phyloP scores from a whole-genome alignment of 2,888 invertebrate species.

The Tachina lurida region DNA sequence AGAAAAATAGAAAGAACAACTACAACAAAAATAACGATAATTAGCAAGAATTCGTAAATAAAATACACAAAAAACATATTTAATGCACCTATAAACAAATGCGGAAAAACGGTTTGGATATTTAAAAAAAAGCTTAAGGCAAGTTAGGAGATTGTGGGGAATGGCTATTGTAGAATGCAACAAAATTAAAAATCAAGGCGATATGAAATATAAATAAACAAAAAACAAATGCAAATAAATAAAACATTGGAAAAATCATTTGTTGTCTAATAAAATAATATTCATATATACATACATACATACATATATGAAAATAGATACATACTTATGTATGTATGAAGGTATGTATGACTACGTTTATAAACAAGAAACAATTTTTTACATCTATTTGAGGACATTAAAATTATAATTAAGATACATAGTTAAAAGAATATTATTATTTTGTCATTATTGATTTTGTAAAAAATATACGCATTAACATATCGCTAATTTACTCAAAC shows the following conservation, averaged over 20 bases:
- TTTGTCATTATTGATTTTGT: too few relatives aligned
- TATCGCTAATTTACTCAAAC: too few relatives aligned
- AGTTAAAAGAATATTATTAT: not conserved
- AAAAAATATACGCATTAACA: not conserved
- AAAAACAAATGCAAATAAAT: conserved; percentile 25
- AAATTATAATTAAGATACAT: not conserved
- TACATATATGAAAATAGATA: too few relatives aligned
- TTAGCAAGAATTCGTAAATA: conserved; percentile 55
- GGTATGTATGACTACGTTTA: too few relatives aligned
- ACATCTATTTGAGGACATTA: not conserved
- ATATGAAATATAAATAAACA: conserved; percentile 48
- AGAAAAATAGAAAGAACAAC: conserved; percentile 32
- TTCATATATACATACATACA: not conserved
- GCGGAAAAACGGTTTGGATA: conserved; percentile 29
- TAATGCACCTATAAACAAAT: conserved; percentile 19
- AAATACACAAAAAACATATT: conserved; percentile 29
- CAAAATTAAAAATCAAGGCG: conserved; percentile 44
- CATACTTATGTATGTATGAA: too few relatives aligned
- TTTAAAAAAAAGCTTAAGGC: conserved; percentile 30
- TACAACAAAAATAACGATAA: conserved; percentile 35
- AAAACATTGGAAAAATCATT: conserved; percentile 35
- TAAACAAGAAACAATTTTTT: too few relatives aligned
- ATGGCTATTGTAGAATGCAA: conserved; percentile 10
- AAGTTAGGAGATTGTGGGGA: not conserved
- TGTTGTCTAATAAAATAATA: conserved; percentile 18